Conservation (phyloP, 2,797 vertebrate species). For the Heteromormyrus szaboi region DNA sequence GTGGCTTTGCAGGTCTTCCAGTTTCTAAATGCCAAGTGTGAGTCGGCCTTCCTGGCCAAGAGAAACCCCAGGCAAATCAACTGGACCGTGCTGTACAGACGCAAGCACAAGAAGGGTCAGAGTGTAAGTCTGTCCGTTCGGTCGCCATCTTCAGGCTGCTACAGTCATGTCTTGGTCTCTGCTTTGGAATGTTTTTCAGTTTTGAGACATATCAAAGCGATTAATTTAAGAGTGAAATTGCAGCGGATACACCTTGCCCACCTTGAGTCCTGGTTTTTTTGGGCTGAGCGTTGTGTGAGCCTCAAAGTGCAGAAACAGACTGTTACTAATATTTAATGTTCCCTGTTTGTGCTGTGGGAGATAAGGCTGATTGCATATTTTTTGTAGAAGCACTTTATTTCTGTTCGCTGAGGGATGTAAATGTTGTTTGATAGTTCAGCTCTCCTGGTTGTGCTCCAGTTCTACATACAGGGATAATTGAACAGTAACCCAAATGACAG, state of each 20-base stretch:
- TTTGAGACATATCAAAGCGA: background rate
- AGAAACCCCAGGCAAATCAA: conserved; percentile 97
- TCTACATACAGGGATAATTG: background rate
- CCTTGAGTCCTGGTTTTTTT: background rate
- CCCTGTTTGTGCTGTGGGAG: background rate
- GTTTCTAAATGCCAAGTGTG: conserved; percentile 94
- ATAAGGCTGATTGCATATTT: background rate
- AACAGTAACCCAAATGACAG: background rate
- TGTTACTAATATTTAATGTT: background rate
- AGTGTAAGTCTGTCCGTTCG: conserved; percentile 71
- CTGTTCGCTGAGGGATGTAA: background rate
- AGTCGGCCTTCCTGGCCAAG: conserved; percentile 95
- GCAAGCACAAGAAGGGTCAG: conserved; percentile 99
- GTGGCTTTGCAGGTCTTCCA: conserved; percentile 79
- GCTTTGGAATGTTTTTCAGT: background rate
- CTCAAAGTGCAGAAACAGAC: background rate
- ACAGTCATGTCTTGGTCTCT: background rate
- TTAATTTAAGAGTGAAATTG: background rate
- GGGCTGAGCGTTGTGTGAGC: background rate
- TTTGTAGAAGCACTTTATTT: background rate
- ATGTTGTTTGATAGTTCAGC: background rate
- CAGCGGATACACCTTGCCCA: background rate
- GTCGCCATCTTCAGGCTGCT: background rate
- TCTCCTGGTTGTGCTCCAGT: background rate
- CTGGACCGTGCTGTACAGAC: conserved; percentile 95